Conservation (phyloP, 2,797 vertebrate genomes). For the Poeciliopsis paucimaculata region DNA sequence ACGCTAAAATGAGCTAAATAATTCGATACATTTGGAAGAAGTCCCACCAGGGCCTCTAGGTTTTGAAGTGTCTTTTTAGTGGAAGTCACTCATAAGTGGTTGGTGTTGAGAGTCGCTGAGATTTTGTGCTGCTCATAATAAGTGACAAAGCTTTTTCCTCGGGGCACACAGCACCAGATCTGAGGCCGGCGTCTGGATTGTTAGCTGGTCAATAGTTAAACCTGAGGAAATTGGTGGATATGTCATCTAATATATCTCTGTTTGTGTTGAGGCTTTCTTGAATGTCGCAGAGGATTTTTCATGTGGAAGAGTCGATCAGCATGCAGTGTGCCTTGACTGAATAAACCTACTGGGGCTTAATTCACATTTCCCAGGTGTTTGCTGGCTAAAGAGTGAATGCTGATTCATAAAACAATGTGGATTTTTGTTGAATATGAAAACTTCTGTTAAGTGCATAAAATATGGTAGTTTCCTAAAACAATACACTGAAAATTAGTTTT, state of each 20-base stretch:
- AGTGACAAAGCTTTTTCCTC: constrained; percentile 14
- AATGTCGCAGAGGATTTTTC: constrained; percentile 30
- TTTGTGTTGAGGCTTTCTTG: background rate
- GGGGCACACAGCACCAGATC: background rate
- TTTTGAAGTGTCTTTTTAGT: constrained; percentile 20
- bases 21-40: constrained; percentile 26
- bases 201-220: background rate
- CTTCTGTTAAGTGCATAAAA: background rate
- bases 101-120: constrained; percentile 26
- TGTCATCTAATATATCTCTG: background rate
- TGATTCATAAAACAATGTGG: too few relatives aligned
- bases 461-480: too few relatives aligned
- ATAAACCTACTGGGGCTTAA: constrained; percentile 42
- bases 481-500: background rate
- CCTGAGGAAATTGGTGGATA: background rate
- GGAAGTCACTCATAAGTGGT: constrained; percentile 33
- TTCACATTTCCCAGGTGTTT: constrained; percentile 31
- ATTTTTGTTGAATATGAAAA: background rate
- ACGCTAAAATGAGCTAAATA: constrained; percentile 39
- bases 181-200: background rate
- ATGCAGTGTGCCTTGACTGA: constrained; percentile 21
- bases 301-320: constrained; percentile 17
- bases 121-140: constrained; percentile 13
- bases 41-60: constrained; percentile 10
- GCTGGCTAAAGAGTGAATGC: background rate